Conservation (phyloP, 2,888 invertebrate species). For the Xestia rhomboidea region DNA sequence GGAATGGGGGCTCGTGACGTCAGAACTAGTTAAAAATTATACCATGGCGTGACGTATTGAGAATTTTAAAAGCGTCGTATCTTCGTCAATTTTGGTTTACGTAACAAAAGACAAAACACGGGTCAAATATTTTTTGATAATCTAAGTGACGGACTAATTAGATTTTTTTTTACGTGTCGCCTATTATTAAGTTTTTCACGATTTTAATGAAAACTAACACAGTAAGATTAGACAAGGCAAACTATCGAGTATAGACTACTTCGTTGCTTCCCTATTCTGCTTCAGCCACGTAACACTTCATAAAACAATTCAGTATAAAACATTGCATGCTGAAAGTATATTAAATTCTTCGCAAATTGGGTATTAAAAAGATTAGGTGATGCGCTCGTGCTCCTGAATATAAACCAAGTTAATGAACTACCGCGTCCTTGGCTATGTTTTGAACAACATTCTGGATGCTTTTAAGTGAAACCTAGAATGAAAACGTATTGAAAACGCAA, state of each 20-base stretch:
- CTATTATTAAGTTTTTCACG: too few species aligned
- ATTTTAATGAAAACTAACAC: too few species aligned
- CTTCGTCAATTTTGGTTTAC: too few species aligned
- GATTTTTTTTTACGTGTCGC: too few species aligned
- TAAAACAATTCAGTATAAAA: conserved; percentile 34
- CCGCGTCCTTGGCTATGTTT: conserved; percentile 11
- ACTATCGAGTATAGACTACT: not conserved
- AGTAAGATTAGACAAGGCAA: too few species aligned
- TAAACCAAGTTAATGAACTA: conserved; percentile 50
- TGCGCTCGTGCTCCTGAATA: conserved; percentile 61
- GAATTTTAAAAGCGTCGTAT: too few species aligned
- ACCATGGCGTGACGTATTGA: too few species aligned
- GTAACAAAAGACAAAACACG: too few species aligned
- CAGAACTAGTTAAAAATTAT: too few species aligned
- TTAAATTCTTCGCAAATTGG: conserved; percentile 56
- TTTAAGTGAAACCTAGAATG: not conserved
- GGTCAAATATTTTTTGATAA: too few species aligned
- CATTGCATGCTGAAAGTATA: conserved; percentile 36
- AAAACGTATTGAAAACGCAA: not conserved
- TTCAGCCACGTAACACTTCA: not conserved
- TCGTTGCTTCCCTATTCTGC: not conserved
- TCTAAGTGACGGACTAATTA: too few species aligned
- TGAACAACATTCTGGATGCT: conserved; percentile 1
- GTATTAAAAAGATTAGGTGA: conserved; percentile 55
- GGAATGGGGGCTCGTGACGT: too few species aligned